These are phyloP conservation scores for Athene cunicularia DNA, from an alignment of 2,113 vertebrate species.

Conservation along the genomic window DNA sequence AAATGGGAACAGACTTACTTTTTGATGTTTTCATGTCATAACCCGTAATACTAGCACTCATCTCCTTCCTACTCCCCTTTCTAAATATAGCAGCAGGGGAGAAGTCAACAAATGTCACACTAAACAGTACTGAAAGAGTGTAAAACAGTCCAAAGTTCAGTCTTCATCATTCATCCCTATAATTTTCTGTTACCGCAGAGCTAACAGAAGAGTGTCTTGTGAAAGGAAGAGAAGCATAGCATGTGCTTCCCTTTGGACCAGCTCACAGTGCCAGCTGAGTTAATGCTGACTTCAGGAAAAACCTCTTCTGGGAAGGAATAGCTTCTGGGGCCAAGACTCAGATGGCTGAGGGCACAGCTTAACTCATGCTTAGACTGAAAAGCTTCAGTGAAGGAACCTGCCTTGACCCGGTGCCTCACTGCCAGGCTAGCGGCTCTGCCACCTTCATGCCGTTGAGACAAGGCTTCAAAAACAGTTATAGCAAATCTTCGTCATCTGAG, in stretches of 20 bases:
- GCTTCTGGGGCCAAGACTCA: neutral
- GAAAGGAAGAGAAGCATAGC: neutral
- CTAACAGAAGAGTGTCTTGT: neutral
- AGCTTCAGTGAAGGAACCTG: neutral
- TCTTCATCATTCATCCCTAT: conserved; percentile 6
- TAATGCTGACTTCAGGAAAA: neutral
- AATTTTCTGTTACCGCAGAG: neutral
- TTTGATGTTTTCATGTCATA: conserved; percentile 38
- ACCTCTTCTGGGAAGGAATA: neutral
- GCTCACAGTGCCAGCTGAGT: neutral
- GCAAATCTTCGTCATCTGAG: neutral
- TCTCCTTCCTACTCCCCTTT: conserved; percentile 17
- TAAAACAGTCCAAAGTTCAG: conserved; percentile 14
- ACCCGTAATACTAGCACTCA: neutral
- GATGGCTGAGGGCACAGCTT: neutral
- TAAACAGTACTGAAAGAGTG: conserved; percentile 26
- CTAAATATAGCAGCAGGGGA: conserved; percentile 1
- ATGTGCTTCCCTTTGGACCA: neutral
- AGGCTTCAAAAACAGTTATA: neutral
- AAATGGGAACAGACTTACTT: conserved; percentile 23
- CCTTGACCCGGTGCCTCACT: neutral
- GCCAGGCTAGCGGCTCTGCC: neutral
- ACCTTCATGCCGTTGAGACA: neutral
- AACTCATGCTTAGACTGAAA: neutral
- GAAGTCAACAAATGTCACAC: conserved; percentile 20